Evolutionary conservation across 2,888 invertebrate genomes (phyloP).

Genomic region (Ectemnius continuus): DNA sequence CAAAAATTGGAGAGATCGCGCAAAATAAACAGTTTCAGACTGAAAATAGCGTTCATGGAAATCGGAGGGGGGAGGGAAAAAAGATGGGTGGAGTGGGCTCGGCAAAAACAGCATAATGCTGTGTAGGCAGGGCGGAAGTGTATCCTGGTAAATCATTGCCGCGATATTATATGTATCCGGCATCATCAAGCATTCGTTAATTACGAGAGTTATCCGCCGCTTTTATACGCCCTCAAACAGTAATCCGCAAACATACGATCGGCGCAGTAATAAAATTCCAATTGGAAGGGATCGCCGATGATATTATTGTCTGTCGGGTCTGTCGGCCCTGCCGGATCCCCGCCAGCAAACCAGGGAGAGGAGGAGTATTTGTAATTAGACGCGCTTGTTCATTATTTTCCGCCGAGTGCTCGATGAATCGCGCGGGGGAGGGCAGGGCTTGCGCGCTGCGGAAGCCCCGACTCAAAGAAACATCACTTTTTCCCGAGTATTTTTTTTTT

Average conservation of each 20-base stretch:
- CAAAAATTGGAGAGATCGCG: too few species aligned
- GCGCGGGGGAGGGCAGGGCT: too few species aligned
- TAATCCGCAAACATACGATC: slow-evolving; percentile 6
- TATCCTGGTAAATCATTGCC: too few species aligned
- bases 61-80: too few species aligned
- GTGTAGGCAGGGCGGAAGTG: too few species aligned
- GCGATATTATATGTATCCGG: too few species aligned
- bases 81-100: neutral
- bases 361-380: slow-evolving; percentile 33
- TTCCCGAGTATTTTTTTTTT: too few species aligned
- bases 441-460: too few species aligned
- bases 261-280: slow-evolving; percentile 5
- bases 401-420: slow-evolving; percentile 22
- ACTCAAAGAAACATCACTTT: too few species aligned
- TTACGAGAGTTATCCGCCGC: neutral
- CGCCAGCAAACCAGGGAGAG: slow-evolving; percentile 10
- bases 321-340: slow-evolving; percentile 6
- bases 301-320: slow-evolving; percentile 10
- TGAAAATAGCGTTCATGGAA: too few species aligned
- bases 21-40: too few species aligned
- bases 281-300: neutral
- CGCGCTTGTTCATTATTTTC: slow-evolving; percentile 32
- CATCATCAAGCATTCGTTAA: neutral
- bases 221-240: neutral
- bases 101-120: too few species aligned